Evolutionary conservation across 2,888 invertebrate species (phyloP).

Genomic region (Callyntrura sp.): DNA sequence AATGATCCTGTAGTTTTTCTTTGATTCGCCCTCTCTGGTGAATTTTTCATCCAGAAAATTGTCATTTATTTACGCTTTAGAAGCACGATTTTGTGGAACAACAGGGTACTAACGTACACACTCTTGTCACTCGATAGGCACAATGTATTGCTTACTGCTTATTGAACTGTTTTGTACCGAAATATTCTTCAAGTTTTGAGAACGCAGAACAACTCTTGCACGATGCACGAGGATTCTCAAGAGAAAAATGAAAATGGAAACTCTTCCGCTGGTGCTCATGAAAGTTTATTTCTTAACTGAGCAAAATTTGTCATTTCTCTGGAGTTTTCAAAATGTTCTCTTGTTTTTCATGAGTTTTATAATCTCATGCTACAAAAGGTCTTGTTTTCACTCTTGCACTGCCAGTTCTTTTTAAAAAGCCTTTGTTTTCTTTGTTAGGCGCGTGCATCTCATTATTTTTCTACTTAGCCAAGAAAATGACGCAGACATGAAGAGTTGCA

Average conservation of each 20-base stretch:
- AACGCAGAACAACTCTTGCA: neutral
- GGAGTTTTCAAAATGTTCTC: conserved; percentile 19
- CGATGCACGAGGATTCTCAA: neutral
- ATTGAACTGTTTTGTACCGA: neutral
- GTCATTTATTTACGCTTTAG: conserved; percentile 16
- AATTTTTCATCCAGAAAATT: conserved; percentile 19
- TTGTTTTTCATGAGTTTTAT: no score
- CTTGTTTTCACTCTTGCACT: no score
- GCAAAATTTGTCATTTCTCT: neutral
- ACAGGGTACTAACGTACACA: no score
- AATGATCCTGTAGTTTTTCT: neutral
- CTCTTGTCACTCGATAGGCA: no score
- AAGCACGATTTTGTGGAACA: neutral
- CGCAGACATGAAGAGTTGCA: no score
- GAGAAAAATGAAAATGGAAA: neutral
- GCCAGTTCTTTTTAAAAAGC: no score
- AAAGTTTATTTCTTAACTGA: conserved; percentile 10
- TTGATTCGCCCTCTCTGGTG: conserved; percentile 5
- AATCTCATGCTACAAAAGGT: no score
- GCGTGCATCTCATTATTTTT: no score
- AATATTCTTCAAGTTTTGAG: neutral
- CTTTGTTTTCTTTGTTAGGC: no score
- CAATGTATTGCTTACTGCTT: neutral
- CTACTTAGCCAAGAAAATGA: no score
- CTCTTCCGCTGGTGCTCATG: neutral